Base-by-base conservation (phyloP, 1,140 invertebrate species). In the Trachelipus rathkii region DNA sequence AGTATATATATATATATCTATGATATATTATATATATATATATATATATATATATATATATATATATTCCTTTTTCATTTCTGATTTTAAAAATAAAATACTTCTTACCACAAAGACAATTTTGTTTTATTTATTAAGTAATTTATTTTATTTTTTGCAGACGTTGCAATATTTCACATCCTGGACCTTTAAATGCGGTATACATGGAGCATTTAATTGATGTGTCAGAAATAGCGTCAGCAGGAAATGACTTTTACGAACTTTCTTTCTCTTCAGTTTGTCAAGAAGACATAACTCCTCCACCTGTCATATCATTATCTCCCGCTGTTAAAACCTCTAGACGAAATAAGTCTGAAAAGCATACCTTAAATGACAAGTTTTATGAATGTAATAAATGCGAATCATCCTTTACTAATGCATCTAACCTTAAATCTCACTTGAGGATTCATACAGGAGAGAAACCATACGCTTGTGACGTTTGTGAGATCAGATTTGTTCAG, bases 401-500 rank as follows among this genome's bases (percentile, higher is more conserved):
- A 71, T 77, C 78, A 19, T 67, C 79, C 6, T 83, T 83, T 68
- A 79, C 77, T n/a, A 83, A 75, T 75, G 86, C 83, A 81, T 82
- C 81, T 77, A 85, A 82, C 82, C 83, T 84, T 23, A 81, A 80
- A 44, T 78, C 81, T 44, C 83, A 84, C 71, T 69, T 74, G 21
- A 75, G 81, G 53, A 82, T 78, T 13, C 81, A 82, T 66, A 87
- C 86, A 0, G 85, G 85, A 1, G 84, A 87, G 73, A 73, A 76
- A 45, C 81, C 81, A 24, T 82, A 76, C 73, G 73, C 71, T 13
- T 82, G 82, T 77, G 79, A 82, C 44, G 66, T 78, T 0, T 82
- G 82, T 60, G 76, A 73, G 60, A 79, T 74, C 13, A 75, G 77
- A 7, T 92, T 92, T 81, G 86, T 89, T 9, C 87, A 91, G 1